Evolutionary conservation across 2,113 vertebrate species (phyloP), one percentile per base, ranked within the genome.

Genomic region (Neogale vison): DNA sequence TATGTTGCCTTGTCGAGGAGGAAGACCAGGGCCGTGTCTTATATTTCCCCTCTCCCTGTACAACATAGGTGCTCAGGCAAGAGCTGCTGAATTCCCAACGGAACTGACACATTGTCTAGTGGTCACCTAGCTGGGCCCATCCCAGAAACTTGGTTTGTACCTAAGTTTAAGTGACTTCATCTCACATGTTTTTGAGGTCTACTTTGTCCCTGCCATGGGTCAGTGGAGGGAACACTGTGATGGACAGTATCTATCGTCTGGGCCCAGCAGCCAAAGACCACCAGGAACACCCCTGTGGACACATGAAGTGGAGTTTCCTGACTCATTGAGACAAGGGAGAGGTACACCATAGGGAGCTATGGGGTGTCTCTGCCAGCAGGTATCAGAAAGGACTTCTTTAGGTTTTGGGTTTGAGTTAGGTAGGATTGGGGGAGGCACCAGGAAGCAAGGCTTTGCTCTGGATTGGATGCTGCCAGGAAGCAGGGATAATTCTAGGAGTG

Each of bases 181-280:
- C 72, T 67, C 55, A 21, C 13, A 4, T 31, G n/a, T 50, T 81
- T 88, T 42, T 42, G 67, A 94, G 80, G 42, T 13, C 42, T 80
- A 31, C 67, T 21, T 6, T 39, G 39, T 93, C 23, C 76, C 42
- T 39, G 59, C 34, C 12, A 20, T n/a, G 50, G 18, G 36, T 9
- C 21, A 31, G 36, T 26, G 23, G 31, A 42, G 17, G 13, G 67
- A 26, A 81, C 2, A n/a, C 23, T 24, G 4, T 24, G 36, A 65
- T 5, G 23, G 3, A 14, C 34, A 52, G n/a, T 31, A 24, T 2
- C 23, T 31, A 15, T 2, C 15, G 5, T 52, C 52, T 8, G 2
- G 57, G 50, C 5, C 11, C 57, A 29, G 26, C n/a, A 9, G 42
- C 82, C 71, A 52, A 24, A 34, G 29, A 31, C 71, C 59, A 45